A percentile compares a stretch with the other conserved stretches of the same genome.
These are phyloP conservation scores for Pachymerium ferrugineum DNA, from an alignment of 2,888 invertebrate genomes.

Conservation along the genomic window DNA sequence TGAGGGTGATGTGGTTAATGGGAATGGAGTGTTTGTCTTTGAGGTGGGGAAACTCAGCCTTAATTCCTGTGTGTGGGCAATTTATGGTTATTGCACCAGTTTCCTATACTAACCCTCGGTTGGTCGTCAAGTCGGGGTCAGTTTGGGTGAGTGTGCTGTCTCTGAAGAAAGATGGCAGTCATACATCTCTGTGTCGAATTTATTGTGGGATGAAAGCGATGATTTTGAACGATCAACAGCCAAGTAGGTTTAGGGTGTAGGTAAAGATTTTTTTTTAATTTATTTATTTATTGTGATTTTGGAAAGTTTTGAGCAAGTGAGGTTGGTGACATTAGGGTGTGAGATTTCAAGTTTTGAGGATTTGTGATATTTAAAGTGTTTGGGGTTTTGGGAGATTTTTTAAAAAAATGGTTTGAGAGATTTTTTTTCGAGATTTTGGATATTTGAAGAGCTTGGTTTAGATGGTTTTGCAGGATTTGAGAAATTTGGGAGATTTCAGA, in stretches of 20 bases:
- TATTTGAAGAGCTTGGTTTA: too few species aligned
- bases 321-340: too few species aligned
- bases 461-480: too few species aligned
- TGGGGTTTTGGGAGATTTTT: too few species aligned
- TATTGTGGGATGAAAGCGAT: neutral
- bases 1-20: neutral
- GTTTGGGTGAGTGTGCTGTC: neutral
- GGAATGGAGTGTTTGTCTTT: neutral
- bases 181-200: neutral
- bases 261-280: neutral
- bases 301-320: too few species aligned
- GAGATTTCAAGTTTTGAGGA: too few species aligned
- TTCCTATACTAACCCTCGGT: neutral
- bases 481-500: too few species aligned
- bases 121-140: neutral
- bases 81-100: neutral
- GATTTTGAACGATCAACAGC: neutral
- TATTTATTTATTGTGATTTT: neutral
- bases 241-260: neutral
- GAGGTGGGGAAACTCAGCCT: neutral
- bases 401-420: too few species aligned
- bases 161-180: neutral
- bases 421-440: too few species aligned
- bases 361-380: too few species aligned
- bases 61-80: neutral